Percentiles rank a stretch among this genome's conserved stretches.
Conservation (phyloP, 2,888 invertebrate species). For the Pasiphila rectangulata region DNA sequence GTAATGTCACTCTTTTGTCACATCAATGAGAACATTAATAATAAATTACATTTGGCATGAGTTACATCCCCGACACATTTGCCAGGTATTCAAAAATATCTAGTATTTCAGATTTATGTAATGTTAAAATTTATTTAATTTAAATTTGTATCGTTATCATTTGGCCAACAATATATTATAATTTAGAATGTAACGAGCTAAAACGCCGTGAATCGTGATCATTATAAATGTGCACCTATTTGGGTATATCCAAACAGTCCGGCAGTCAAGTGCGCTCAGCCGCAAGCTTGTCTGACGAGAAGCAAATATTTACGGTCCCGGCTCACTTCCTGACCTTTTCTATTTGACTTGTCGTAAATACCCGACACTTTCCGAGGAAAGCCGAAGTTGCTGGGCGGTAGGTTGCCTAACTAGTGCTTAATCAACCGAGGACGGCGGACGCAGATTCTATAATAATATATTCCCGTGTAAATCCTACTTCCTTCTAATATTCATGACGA, state of each 20-base stretch:
- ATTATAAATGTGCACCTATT: constrained; percentile 48
- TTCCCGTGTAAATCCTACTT: too few relatives aligned
- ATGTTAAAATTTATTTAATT: too few relatives aligned
- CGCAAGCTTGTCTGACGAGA: constrained; percentile 64
- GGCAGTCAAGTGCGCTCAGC: constrained; percentile 53
- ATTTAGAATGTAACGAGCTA: not conserved
- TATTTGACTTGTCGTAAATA: constrained; percentile 46
- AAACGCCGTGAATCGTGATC: constrained; percentile 14
- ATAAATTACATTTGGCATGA: too few relatives aligned
- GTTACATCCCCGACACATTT: too few relatives aligned
- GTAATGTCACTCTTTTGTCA: too few relatives aligned
- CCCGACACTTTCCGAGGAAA: constrained; percentile 20
- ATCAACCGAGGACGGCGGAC: too few relatives aligned
- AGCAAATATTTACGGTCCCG: constrained; percentile 61
- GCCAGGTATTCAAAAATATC: too few relatives aligned
- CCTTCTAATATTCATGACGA: too few relatives aligned
- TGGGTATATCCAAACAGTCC: constrained; percentile 55
- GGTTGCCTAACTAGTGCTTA: constrained; percentile 19
- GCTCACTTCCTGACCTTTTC: constrained; percentile 55
- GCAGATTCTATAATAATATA: too few relatives aligned
- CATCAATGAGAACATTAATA: too few relatives aligned
- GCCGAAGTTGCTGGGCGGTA: constrained; percentile 6
- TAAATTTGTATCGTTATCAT: too few relatives aligned
- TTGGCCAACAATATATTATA: not conserved
- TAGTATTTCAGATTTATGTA: too few relatives aligned